Evolutionary conservation across 1,140 invertebrate genomes (phyloP), one percentile per base, ranked within the genome.

Genomic region (Adoxophyes honmai): DNA sequence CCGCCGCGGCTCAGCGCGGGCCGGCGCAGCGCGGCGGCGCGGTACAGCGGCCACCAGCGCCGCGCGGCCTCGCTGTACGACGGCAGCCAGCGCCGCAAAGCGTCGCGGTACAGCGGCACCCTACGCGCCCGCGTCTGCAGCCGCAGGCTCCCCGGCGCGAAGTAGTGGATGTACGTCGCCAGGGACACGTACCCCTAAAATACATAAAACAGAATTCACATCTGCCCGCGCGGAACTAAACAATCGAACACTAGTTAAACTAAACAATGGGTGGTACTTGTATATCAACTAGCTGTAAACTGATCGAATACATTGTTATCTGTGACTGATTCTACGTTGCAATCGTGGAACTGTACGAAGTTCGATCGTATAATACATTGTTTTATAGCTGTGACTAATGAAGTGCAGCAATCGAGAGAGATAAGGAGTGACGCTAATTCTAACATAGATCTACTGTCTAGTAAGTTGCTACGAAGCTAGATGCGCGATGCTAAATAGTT

Each of bases 101-200:
- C n/a, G n/a, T n/a, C n/a, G n/a, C 51, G 62, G 33, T 60, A 52
- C 6, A 72, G 16, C 18, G 18, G 57, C 28, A 81, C 21, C 37
- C 52, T 58, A 21, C 69, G 66, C 28, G 53, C 10, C 4, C 39
- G 52, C 0, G 60, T 68, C 6, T 64, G 59, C 3, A 74, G 13
- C 52, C 60, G 73, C 6, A 80, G 57, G 16, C 72, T 75, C 4
- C 75, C 73, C 1, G 78, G 71, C 9, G 57, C 52, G 18, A 75
- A 78, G 51, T 80, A 79, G 33, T 83, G 71, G 4, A 82, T 42
- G 38, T 80, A 80, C 0, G 60, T 52, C 7, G 68, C 60, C n/a
- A 81, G 37, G 14, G 66, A 52, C 35, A 74, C n/a, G 34, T 66
- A 63, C 5, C 65, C 71, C 78, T 81, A 68, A 37, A 76, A 58